phyloP scores from a whole-genome alignment of 2,797 vertebrate species.

The Peromyscus melanophrys region DNA sequence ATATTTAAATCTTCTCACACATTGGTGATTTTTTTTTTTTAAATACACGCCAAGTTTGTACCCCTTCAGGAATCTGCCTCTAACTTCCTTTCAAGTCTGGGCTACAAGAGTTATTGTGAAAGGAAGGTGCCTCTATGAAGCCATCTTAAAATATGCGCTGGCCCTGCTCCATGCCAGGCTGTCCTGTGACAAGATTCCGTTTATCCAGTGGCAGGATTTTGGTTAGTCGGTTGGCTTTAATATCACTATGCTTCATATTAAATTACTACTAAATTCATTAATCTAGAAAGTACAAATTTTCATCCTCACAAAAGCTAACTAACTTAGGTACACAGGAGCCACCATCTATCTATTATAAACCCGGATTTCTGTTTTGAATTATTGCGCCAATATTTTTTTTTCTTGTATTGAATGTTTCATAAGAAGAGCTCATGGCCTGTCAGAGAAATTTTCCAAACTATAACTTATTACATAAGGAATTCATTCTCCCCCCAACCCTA shows the following conservation, averaged over 20 bases:
- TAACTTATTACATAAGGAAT: conserved; percentile 86
- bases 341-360: conserved; percentile 57
- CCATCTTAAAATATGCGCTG: background rate
- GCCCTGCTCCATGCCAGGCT: background rate
- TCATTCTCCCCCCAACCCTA: conserved; percentile 55
- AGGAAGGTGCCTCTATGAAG: background rate
- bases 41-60: background rate
- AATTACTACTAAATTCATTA: conserved; percentile 53
- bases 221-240: background rate
- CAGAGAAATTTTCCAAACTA: conserved; percentile 82
- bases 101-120: background rate
- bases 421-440: conserved; percentile 79
- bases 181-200: background rate
- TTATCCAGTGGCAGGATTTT: background rate
- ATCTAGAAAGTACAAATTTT: conserved; percentile 64
- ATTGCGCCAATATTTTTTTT: conserved; percentile 10
- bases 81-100: background rate
- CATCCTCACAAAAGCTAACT: conserved; percentile 49
- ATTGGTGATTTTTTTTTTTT: background rate
- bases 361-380: conserved; percentile 71
- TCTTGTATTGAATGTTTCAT: conserved; percentile 76
- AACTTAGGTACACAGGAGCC: conserved; percentile 3
- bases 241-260: conserved; percentile 4
- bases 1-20: conserved; percentile 35
- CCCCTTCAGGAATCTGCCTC: background rate